These are phyloP conservation scores for Schrankia costaestrigalis DNA, from an alignment of 2,888 invertebrate genomes.

Conservation along the genomic window DNA sequence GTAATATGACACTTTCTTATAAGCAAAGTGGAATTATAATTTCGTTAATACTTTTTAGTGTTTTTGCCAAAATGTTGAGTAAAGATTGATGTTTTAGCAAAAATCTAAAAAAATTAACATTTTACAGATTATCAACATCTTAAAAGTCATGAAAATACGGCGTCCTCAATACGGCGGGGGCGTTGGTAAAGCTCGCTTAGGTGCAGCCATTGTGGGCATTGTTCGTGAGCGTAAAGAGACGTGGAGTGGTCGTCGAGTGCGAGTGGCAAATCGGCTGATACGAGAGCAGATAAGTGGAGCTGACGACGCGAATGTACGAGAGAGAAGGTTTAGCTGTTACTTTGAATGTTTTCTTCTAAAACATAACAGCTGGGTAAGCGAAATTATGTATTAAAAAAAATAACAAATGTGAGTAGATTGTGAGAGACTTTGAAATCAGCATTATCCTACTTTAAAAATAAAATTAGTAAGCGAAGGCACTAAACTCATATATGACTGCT, in stretches of 20 bases:
- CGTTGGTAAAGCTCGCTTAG: constrained; percentile 25
- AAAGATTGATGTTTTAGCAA: too few species aligned
- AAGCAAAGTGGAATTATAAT: too few species aligned
- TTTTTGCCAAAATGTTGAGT: too few species aligned
- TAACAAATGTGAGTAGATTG: too few species aligned
- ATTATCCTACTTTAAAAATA: too few species aligned
- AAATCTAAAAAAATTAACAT: too few species aligned
- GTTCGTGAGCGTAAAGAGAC: constrained; percentile 35
- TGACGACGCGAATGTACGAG: constrained; percentile 11
- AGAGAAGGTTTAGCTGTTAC: neutral
- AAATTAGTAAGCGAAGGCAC: too few species aligned
- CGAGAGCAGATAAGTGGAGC: constrained; percentile 28
- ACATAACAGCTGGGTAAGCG: neutral
- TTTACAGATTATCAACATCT: neutral
- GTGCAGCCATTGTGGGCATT: constrained; percentile 29
- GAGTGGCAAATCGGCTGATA: constrained; percentile 42
- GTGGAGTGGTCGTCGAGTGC: constrained; percentile 31
- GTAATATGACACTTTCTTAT: too few species aligned
- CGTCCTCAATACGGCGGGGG: constrained; percentile 1
- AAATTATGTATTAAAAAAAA: too few species aligned
- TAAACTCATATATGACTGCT: too few species aligned
- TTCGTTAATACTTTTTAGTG: too few species aligned
- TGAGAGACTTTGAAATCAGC: too few species aligned
- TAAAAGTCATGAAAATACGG: constrained; percentile 12
- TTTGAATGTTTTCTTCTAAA: neutral